A percentile compares a stretch with the other conserved stretches of the same genome.
These are phyloP conservation scores for Lateolabrax maculatus DNA, from an alignment of 2,797 vertebrate species.

Conservation along the genomic window DNA sequence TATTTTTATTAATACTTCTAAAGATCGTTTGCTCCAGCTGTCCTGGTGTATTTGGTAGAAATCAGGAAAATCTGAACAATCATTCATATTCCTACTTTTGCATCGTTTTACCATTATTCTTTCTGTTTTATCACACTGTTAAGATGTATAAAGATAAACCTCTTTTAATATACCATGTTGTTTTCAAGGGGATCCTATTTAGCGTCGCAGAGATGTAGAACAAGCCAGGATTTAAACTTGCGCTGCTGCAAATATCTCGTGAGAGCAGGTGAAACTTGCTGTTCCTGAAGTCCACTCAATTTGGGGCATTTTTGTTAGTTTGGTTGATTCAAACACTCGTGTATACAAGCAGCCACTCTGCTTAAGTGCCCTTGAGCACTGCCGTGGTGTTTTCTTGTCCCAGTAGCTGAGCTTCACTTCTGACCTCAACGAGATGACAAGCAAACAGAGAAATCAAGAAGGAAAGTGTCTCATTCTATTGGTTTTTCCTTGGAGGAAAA, in stretches of 20 bases:
- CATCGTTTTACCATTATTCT: neutral
- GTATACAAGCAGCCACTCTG: neutral
- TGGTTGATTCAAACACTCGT: neutral
- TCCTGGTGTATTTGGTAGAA: neutral
- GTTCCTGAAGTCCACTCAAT: neutral
- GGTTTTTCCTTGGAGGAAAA: neutral
- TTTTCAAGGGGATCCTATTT: neutral
- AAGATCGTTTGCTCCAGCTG: neutral
- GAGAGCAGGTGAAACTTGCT: neutral
- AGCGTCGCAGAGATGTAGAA: neutral
- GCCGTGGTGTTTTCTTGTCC: neutral
- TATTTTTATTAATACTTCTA: neutral
- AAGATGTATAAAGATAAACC: neutral
- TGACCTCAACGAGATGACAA: neutral
- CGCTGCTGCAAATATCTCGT: neutral
- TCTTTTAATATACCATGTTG: neutral
- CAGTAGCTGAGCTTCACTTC: neutral
- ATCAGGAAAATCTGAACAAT: neutral
- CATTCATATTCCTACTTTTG: neutral
- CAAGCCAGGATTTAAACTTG: neutral
- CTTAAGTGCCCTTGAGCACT: slow-evolving; percentile 1
- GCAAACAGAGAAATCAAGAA: neutral
- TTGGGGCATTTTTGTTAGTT: neutral
- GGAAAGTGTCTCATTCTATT: neutral
- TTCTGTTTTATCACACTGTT: neutral